These are phyloP conservation scores for Drosophila kuntzei DNA, from an alignment of 2,888 invertebrate genomes.

Conservation along the genomic window DNA sequence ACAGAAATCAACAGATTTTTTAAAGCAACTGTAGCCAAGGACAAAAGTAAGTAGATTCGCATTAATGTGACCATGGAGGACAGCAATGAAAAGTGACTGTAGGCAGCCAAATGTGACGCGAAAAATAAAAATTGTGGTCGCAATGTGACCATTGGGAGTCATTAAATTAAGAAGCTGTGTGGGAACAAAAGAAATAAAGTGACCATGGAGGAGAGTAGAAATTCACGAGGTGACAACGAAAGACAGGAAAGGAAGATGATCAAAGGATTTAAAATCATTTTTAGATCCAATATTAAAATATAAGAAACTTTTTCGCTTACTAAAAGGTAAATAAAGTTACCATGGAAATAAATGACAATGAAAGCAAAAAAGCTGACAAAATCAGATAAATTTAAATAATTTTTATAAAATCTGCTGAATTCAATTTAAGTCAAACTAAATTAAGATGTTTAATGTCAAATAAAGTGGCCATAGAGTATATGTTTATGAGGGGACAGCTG, in stretches of 20 bases:
- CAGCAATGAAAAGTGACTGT: neutral
- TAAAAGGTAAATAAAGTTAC: neutral
- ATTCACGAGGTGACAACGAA: neutral
- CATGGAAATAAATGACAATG: neutral
- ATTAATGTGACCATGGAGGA: constrained; percentile 12
- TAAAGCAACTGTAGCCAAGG: neutral
- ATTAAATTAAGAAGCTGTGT: neutral
- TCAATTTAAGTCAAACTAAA: neutral
- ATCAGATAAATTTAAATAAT: neutral
- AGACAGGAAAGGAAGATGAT: neutral
- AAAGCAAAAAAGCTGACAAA: neutral
- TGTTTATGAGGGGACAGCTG: too few species aligned
- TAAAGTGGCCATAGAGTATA: neutral
- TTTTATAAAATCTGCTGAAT: neutral
- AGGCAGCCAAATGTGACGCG: constrained; percentile 5
- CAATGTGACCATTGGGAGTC: constrained; percentile 18
- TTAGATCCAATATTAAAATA: neutral
- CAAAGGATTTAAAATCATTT: neutral
- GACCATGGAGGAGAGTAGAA: neutral
- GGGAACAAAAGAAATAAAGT: constrained; percentile 1
- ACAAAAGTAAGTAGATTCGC: neutral
- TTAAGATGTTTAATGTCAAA: neutral
- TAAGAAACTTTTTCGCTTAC: neutral
- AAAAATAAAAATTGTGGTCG: constrained; percentile 2
- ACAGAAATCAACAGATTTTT: constrained; percentile 8